Base-by-base conservation (phyloP, 2,888 invertebrate species). In the Operophtera brumata region DNA sequence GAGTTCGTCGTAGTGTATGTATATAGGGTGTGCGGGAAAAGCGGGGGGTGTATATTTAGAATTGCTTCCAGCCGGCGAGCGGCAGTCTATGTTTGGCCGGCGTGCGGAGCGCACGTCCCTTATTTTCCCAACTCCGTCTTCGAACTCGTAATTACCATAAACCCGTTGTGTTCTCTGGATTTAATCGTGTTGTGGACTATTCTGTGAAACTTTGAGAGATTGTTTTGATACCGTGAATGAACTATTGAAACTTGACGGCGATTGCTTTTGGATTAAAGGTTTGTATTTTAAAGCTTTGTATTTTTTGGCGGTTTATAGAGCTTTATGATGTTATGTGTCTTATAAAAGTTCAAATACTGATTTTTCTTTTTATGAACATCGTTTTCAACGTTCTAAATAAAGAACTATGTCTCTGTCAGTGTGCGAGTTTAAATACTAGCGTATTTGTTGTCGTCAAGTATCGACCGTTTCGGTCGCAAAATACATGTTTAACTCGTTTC, bases 31-130 rank as follows among this genome's bases (percentile, higher is more conserved):
- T 84, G 87, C 85, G 86, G 78, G 77, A 80, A 81, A 68, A 70
- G 70, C 75, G 81, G 78, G 84, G 86, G 86, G 85, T 84, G 85
- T 88, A 84, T 90, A 87, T 87, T 88, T 88, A 89, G 88, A 84
- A 85, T 82, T 79, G 81, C 76, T 76, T 66, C 69, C 68, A 71
- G 71, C 75, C 69, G 70, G 73, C 69, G 68, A 66, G 71, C 76
- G 75, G 71, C 88, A 90, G 90, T 90, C 76, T 74, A 77, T 74
- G 86, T 76, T 80, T 69, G 68, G 72, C 77, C 75, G 70, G 73
- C 80, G 80, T 60, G 72, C 69, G 61, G 77, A 76, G 73, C 70
- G 82, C 77, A 77, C 78, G 86, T 70, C 72, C 68, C 69, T 63
- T 62, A 70, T 69, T 69, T 68, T 69, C 69, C 66, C 64, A 75